Conservation (phyloP, 2,113 vertebrate species). For the Dendropsophus ebraccatus region DNA sequence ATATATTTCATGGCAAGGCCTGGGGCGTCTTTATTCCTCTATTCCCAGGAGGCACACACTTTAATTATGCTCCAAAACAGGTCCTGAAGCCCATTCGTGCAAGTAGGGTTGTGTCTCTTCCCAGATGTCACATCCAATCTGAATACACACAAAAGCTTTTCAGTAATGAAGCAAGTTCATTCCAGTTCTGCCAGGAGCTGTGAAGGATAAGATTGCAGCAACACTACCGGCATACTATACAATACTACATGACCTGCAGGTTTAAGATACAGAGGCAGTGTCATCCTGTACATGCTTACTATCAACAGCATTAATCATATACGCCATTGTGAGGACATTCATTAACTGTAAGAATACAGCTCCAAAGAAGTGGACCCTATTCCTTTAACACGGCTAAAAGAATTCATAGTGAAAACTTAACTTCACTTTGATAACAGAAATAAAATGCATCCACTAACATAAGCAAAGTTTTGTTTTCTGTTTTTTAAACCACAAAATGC, state of each 20-base stretch:
- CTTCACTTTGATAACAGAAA: no score
- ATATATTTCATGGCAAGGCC: conserved; percentile 68
- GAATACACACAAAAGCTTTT: conserved; percentile 63
- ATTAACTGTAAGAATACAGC: background rate
- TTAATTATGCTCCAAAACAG: conserved; percentile 66
- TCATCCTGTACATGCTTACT: background rate
- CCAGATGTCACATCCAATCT: conserved; percentile 68
- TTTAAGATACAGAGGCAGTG: no score
- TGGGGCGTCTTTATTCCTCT: conserved; percentile 70
- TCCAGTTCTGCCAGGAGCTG: conserved; percentile 58
- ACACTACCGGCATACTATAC: background rate
- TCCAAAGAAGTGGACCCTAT: background rate
- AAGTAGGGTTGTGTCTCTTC: conserved; percentile 64
- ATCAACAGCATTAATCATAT: background rate
- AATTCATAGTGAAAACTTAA: no score
- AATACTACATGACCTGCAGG: background rate
- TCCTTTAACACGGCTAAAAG: no score
- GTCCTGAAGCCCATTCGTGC: conserved; percentile 63
- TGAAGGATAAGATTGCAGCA: background rate
- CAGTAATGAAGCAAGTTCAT: conserved; percentile 63
- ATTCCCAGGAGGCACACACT: conserved; percentile 67
- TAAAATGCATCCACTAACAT: no score
- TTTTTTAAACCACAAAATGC: background rate
- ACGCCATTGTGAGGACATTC: background rate
- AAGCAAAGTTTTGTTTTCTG: background rate